Conservation (phyloP, 2,888 invertebrate species). For the Nyleta sp. region DNA sequence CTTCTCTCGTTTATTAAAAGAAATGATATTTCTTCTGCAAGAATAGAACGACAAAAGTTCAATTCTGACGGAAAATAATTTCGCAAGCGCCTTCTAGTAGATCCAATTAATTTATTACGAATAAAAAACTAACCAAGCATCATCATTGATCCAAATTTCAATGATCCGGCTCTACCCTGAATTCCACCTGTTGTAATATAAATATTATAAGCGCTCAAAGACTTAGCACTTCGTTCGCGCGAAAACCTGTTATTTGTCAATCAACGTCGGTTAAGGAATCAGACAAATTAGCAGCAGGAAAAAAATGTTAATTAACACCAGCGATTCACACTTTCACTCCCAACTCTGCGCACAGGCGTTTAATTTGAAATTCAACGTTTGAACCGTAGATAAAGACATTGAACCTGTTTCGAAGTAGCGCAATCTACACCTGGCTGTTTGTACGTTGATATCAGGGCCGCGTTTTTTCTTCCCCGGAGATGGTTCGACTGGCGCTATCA, state of each 20-base stretch:
- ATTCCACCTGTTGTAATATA: neutral
- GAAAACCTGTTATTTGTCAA: conserved; percentile 41
- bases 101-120: no score
- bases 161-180: neutral
- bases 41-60: no score
- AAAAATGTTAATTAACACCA: conserved; percentile 42
- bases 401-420: conserved; percentile 38
- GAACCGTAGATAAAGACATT: conserved; percentile 30
- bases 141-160: no score
- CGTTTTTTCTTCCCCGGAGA: conserved; percentile 2
- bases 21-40: no score
- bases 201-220: conserved; percentile 7
- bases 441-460: neutral
- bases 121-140: no score
- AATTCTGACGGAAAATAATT: neutral
- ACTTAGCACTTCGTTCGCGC: neutral
- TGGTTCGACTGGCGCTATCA: conserved; percentile 28
- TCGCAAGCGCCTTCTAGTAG: no score
- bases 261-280: conserved; percentile 26
- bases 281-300: conserved; percentile 23
- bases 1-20: no score
- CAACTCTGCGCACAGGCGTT: neutral
- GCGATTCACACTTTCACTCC: conserved; percentile 35
- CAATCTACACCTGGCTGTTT: conserved; percentile 27
- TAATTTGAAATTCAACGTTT: conserved; percentile 31